Evolutionary conservation across 2,888 invertebrate species (phyloP).

Genomic region (Thecophora atra): DNA sequence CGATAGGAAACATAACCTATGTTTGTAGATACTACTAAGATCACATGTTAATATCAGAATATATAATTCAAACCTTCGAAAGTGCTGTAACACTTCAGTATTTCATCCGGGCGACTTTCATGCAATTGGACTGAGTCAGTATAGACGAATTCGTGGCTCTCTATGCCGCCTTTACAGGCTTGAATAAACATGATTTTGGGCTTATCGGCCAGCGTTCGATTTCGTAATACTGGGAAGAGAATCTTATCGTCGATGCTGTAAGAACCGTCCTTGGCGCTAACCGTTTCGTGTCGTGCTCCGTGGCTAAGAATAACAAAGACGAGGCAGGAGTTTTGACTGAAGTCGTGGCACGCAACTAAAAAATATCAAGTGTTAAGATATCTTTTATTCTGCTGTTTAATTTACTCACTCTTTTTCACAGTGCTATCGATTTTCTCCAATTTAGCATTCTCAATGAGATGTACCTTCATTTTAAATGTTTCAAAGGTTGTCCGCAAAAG

Average conservation of each 20-base stretch:
- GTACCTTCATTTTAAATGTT: conserved; percentile 54
- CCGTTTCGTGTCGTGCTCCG: conserved; percentile 57
- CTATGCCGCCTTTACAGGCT: conserved; percentile 62
- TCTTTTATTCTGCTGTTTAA: neutral
- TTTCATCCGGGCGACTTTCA: conserved; percentile 58
- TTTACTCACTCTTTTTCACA: conserved; percentile 57
- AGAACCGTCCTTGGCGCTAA: conserved; percentile 59
- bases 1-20: conserved; percentile 63
- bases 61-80: conserved; percentile 56
- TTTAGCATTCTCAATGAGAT: conserved; percentile 54
- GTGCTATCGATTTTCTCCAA: conserved; percentile 51
- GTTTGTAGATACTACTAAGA: conserved; percentile 33
- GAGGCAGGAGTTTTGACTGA: conserved; percentile 56
- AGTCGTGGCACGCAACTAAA: conserved; percentile 59
- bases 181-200: conserved; percentile 64
- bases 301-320: conserved; percentile 61
- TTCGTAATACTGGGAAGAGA: conserved; percentile 59
- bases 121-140: conserved; percentile 55
- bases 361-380: neutral
- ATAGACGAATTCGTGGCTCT: conserved; percentile 50
- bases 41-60: neutral
- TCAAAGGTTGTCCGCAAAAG: conserved; percentile 53
- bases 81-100: conserved; percentile 64
- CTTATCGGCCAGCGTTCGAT: conserved; percentile 56
- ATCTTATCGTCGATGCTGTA: conserved; percentile 61